Conservation (phyloP, 1,140 invertebrate genomes). For the Drosophila baimaii region DNA sequence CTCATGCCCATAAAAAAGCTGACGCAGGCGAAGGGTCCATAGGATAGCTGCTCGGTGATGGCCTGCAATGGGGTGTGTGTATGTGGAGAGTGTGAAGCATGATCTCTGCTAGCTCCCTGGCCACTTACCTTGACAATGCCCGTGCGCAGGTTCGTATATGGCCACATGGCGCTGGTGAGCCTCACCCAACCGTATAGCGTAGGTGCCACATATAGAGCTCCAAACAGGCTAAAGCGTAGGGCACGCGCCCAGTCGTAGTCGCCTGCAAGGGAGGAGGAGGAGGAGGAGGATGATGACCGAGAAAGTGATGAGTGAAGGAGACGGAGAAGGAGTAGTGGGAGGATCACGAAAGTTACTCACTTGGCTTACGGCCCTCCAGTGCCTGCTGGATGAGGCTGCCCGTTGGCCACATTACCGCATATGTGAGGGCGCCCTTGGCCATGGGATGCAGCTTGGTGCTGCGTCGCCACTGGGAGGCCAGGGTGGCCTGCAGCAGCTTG, state of each 20-base stretch:
- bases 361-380: slow-evolving; percentile 82
- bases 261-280: slow-evolving; percentile 43
- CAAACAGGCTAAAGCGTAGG: slow-evolving; percentile 88
- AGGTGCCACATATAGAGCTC: slow-evolving; percentile 89
- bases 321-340: background rate
- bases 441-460: slow-evolving; percentile 78
- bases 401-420: slow-evolving; percentile 89
- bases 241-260: slow-evolving; percentile 86
- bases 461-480: slow-evolving; percentile 38
- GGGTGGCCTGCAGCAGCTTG: slow-evolving; percentile 37
- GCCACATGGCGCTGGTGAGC: slow-evolving; percentile 87
- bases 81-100: background rate
- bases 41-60: slow-evolving; percentile 91
- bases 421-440: slow-evolving; percentile 89
- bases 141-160: slow-evolving; percentile 87
- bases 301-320: slow-evolving; percentile 4
- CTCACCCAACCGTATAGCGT: slow-evolving; percentile 89
- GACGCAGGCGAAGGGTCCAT: slow-evolving; percentile 91
- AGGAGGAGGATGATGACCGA: background rate
- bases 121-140: slow-evolving; percentile 88
- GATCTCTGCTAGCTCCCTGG: no score
- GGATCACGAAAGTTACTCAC: slow-evolving; percentile 69
- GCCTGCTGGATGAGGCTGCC: slow-evolving; percentile 88
- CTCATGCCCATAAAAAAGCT: slow-evolving; percentile 93
- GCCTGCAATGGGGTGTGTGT: slow-evolving; percentile 85